Evolutionary conservation across 2,888 invertebrate species (phyloP).

Genomic region (Auanema freiburgensis): DNA sequence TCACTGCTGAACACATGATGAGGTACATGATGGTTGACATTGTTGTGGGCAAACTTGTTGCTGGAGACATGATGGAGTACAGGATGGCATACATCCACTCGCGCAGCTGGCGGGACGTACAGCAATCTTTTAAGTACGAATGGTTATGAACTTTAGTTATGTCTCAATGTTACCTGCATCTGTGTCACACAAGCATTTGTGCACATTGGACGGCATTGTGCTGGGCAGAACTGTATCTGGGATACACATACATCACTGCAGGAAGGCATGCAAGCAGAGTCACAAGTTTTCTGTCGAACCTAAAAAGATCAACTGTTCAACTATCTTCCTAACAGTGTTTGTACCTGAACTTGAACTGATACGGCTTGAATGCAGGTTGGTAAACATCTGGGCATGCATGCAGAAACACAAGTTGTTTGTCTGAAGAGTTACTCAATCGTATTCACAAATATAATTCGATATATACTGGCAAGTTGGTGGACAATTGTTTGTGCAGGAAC

Average conservation of each 20-base stretch:
- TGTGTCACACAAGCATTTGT: slow-evolving; percentile 43
- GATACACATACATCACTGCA: slow-evolving; percentile 39
- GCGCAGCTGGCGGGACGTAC: slow-evolving; percentile 22
- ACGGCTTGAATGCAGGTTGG: slow-evolving; percentile 44
- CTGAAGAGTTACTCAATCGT: slow-evolving; percentile 19
- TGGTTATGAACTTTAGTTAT: neutral
- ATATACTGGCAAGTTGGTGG: slow-evolving; percentile 39
- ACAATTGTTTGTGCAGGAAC: slow-evolving; percentile 45
- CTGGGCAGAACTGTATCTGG: slow-evolving; percentile 37
- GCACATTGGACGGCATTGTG: slow-evolving; percentile 46
- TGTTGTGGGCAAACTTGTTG: slow-evolving; percentile 39
- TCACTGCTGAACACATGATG: slow-evolving; percentile 39
- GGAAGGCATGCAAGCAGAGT: slow-evolving; percentile 46
- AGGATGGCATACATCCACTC: slow-evolving; percentile 43
- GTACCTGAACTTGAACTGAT: slow-evolving; percentile 22
- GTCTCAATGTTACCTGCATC: slow-evolving; percentile 7
- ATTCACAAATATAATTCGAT: neutral
- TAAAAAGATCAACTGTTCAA: slow-evolving; percentile 13
- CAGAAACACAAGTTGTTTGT: slow-evolving; percentile 35
- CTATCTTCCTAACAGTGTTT: slow-evolving; percentile 10
- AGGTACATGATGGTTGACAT: slow-evolving; percentile 39
- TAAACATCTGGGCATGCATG: slow-evolving; percentile 48
- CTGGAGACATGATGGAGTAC: slow-evolving; percentile 37
- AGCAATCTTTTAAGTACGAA: neutral
- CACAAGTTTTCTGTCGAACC: slow-evolving; percentile 25